phyloP scores from a whole-genome alignment of 2,797 vertebrate species.

The Odontamblyopus lacepedii region DNA sequence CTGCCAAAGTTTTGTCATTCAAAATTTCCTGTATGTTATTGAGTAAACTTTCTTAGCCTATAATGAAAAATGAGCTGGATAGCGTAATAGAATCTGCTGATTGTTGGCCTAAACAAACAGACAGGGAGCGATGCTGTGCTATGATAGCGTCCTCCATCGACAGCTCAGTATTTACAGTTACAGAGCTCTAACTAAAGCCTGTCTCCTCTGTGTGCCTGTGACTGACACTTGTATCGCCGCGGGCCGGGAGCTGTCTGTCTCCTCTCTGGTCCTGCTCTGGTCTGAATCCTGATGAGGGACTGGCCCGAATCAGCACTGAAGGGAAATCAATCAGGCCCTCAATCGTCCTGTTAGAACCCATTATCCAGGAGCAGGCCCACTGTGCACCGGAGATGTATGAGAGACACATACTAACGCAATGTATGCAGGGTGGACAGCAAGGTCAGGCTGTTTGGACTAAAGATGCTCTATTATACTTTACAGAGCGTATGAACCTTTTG shows the following conservation, averaged over 20 bases:
- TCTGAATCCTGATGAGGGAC: conserved; percentile 71
- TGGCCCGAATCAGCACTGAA: conserved; percentile 56
- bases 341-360: conserved; percentile 68
- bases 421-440: conserved; percentile 7
- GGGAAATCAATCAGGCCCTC: conserved; percentile 79
- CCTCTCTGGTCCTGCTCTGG: conserved; percentile 24
- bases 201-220: conserved; percentile 21
- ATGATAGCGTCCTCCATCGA: conserved; percentile 33
- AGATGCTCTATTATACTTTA: neutral
- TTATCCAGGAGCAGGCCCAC: conserved; percentile 56
- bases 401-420: conserved; percentile 36
- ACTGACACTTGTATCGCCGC: conserved; percentile 72
- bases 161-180: conserved; percentile 66
- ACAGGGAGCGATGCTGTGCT: conserved; percentile 28
- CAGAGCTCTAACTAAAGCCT: conserved; percentile 49
- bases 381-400: conserved; percentile 45
- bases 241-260: conserved; percentile 40
- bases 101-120: conserved; percentile 7
- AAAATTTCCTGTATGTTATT: neutral
- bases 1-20: neutral
- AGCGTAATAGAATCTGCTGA: neutral
- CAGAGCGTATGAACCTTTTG: neutral
- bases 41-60: neutral
- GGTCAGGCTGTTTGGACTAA: conserved; percentile 12
- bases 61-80: neutral